phyloP scores from a whole-genome alignment of 2,113 vertebrate species.

The Chloroceryle aenea region DNA sequence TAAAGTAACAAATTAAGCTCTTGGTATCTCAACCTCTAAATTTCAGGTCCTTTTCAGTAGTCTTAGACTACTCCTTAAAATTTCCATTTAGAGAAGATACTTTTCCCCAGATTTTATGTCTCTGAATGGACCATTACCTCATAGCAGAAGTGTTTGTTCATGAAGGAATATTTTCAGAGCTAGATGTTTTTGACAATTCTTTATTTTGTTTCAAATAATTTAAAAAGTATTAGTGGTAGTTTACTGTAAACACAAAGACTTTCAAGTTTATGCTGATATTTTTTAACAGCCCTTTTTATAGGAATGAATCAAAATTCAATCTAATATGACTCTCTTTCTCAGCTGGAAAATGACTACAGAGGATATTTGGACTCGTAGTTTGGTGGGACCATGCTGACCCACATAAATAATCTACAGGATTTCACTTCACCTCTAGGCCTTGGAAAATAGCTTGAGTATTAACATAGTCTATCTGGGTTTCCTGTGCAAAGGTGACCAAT shows the following conservation, averaged over 20 bases:
- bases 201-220: neutral
- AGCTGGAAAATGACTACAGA: neutral
- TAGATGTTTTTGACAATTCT: neutral
- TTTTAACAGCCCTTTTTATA: neutral
- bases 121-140: neutral
- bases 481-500: neutral
- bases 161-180: neutral
- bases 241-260: neutral
- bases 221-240: neutral
- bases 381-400: neutral
- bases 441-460: neutral
- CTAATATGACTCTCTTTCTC: neutral
- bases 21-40: neutral
- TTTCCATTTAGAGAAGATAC: neutral
- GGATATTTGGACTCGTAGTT: neutral
- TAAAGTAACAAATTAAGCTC: neutral
- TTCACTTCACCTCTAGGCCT: neutral
- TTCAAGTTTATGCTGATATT: neutral
- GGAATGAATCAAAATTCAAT: neutral
- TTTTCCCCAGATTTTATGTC: neutral
- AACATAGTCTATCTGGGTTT: neutral
- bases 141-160: neutral
- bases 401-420: neutral
- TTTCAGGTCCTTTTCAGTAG: neutral
- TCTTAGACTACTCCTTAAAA: neutral